Evolutionary conservation across 2,888 invertebrate species (phyloP), one percentile per base, ranked within the genome.

Genomic region (Thymelicus lineola): DNA sequence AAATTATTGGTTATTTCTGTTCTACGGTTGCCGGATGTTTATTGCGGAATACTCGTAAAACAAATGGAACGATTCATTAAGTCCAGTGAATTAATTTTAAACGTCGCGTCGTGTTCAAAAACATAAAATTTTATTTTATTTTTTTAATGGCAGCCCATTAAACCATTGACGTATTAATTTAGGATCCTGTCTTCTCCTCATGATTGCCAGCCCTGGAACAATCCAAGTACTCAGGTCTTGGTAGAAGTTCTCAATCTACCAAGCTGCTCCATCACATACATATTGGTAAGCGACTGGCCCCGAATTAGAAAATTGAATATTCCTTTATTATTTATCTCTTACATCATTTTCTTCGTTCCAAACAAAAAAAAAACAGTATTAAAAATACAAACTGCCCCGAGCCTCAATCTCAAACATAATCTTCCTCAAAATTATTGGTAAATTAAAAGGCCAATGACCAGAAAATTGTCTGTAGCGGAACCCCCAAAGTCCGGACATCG

Each of bases 361-460:
- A 3, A 4, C 3, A 50, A 17, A 15, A 50, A 50, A n/a, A 15
- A 0, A 1, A 1, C 0, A 50, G 17, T 17, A 7, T 17, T 9
- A 50, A 50, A 55, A 28, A 55, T 28, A 28, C 20, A 28, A 7
- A 50, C 2, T 15, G 5, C 28, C 12, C 14, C 20, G 28, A 55
- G 4, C 42, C 14, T 57, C 42, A 14, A 15, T 20, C 12, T 36
- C 17, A n/a, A 38, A 53, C 55, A 63, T 53, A 42, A 55, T 20
- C 20, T 17, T 0, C 42, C 17, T 53, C 9, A 58, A 46, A 35
- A 35, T 58, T 50, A 58, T 66, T 81, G 82, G 82, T 83, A 91
- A 91, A 91, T 91, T 90, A 90, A 88, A 86, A 84, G 89, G 86
- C 85, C 86, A 82, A 75, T 87, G 89, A 86, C 92, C 91, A 89